Conservation (phyloP, 2,113 vertebrate genomes). For the Corynorhinus townsendii region DNA sequence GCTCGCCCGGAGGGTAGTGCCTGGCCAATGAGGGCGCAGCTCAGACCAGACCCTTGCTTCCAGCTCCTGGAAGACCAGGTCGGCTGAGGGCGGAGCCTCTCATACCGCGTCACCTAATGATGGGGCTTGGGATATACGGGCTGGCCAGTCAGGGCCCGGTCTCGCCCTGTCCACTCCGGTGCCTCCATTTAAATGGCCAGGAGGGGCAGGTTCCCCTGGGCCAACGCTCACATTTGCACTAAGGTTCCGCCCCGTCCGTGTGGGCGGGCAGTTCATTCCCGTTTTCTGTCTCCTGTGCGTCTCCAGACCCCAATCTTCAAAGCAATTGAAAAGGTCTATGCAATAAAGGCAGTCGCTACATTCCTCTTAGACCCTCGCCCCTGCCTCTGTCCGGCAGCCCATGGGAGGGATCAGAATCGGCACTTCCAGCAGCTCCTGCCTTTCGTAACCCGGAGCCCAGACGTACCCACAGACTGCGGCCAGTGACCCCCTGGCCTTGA, state of each 20-base stretch:
- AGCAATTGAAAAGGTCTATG: constrained; percentile 74
- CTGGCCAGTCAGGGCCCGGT: background rate
- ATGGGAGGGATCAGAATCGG: background rate
- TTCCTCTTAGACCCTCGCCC: constrained; percentile 12
- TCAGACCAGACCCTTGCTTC: background rate
- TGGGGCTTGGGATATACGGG: background rate
- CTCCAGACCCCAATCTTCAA: constrained; percentile 35
- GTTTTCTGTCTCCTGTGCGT: background rate
- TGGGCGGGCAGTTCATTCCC: background rate
- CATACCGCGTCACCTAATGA: background rate
- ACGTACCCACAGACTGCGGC: background rate
- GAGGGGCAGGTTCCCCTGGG: constrained; percentile 50
- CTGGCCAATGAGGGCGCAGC: background rate
- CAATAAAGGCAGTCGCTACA: constrained; percentile 69
- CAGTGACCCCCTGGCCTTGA: background rate
- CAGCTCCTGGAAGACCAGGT: accelerated
- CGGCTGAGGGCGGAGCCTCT: background rate
- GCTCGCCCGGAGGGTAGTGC: background rate
- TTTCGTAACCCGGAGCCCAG: background rate
- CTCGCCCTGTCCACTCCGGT: background rate
- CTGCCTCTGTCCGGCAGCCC: background rate
- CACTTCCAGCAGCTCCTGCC: background rate
- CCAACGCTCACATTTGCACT: constrained; percentile 47
- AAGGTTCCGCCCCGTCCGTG: background rate
- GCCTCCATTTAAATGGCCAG: constrained; percentile 42